phyloP scores from a whole-genome alignment of 1,140 invertebrate species.

The Aphidius gifuensis region DNA sequence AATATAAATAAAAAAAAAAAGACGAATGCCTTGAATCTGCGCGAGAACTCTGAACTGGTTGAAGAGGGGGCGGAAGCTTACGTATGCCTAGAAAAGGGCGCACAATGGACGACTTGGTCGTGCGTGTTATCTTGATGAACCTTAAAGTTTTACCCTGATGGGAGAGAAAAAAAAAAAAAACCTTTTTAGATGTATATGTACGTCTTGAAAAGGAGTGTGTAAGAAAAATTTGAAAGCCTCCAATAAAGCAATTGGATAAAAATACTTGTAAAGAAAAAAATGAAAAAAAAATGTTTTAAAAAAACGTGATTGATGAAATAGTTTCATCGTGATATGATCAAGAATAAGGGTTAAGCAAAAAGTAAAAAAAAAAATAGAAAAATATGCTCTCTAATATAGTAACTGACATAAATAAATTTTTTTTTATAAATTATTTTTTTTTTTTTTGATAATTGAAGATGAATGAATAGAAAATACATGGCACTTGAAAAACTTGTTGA shows the following conservation, averaged over 20 bases:
- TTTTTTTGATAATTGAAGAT: too few relatives aligned
- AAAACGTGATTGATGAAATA: slow-evolving; percentile 20
- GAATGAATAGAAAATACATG: too few relatives aligned
- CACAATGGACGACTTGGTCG: slow-evolving; percentile 34
- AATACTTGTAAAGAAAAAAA: slow-evolving; percentile 3
- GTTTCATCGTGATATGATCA: neutral
- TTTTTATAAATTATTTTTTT: too few relatives aligned
- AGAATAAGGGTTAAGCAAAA: too few relatives aligned
- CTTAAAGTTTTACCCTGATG: slow-evolving; percentile 37
- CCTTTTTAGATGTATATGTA: slow-evolving; percentile 43
- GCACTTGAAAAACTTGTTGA: too few relatives aligned
- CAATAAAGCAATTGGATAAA: neutral
- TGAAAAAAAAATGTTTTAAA: slow-evolving; percentile 5
- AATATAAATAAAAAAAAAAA: slow-evolving; percentile 3
- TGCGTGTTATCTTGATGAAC: slow-evolving; percentile 50
- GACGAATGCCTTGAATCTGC: slow-evolving; percentile 29
- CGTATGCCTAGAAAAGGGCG: slow-evolving; percentile 29
- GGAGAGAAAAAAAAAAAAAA: too few relatives aligned
- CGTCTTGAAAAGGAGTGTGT: too few relatives aligned
- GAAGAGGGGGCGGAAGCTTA: slow-evolving; percentile 17
- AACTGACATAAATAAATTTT: too few relatives aligned
- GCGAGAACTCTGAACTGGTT: neutral
- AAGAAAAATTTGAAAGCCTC: slow-evolving; percentile 13
- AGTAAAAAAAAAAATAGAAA: too few relatives aligned
- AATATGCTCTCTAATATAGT: too few relatives aligned